Percentiles rank a stretch among this genome's conserved stretches.
These are phyloP conservation scores for Acleris literana DNA, from an alignment of 2,888 invertebrate genomes.

Conservation along the genomic window DNA sequence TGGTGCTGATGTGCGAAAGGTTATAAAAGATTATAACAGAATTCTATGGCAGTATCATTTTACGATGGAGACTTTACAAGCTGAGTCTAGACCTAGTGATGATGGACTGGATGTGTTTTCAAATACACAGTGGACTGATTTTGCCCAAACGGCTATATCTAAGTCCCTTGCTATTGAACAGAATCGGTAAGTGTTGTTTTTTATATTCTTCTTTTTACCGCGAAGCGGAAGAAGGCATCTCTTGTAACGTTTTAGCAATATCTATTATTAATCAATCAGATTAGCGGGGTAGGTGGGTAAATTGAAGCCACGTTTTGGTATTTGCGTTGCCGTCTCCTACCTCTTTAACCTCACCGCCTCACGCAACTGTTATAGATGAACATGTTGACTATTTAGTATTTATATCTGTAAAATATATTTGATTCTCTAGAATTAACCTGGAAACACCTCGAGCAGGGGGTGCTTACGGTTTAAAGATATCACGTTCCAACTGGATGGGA, in stretches of 20 bases:
- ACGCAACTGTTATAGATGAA: too few relatives aligned
- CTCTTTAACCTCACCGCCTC: too few relatives aligned
- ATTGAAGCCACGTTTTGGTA: too few relatives aligned
- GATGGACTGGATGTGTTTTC: conserved; percentile 86
- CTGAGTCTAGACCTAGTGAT: conserved; percentile 85
- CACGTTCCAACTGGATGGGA: conserved; percentile 82
- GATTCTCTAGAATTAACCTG: conserved; percentile 55
- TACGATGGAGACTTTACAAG: conserved; percentile 86
- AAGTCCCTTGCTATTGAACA: conserved; percentile 78
- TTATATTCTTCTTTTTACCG: too few relatives aligned
- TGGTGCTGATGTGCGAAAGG: conserved; percentile 68
- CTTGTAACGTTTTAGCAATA: too few relatives aligned
- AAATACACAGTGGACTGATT: conserved; percentile 83
- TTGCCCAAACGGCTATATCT: conserved; percentile 78
- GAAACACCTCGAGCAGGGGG: conserved; percentile 74
- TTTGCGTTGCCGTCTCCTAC: too few relatives aligned
- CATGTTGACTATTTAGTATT: background rate
- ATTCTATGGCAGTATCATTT: conserved; percentile 86
- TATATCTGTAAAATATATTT: background rate
- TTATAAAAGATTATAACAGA: conserved; percentile 82
- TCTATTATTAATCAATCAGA: too few relatives aligned
- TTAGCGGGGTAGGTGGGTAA: too few relatives aligned
- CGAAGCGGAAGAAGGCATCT: too few relatives aligned
- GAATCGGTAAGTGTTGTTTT: conserved; percentile 74
- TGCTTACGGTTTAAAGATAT: conserved; percentile 88